Conservation (phyloP, 2,113 vertebrate genomes). For the Labeo catla region DNA sequence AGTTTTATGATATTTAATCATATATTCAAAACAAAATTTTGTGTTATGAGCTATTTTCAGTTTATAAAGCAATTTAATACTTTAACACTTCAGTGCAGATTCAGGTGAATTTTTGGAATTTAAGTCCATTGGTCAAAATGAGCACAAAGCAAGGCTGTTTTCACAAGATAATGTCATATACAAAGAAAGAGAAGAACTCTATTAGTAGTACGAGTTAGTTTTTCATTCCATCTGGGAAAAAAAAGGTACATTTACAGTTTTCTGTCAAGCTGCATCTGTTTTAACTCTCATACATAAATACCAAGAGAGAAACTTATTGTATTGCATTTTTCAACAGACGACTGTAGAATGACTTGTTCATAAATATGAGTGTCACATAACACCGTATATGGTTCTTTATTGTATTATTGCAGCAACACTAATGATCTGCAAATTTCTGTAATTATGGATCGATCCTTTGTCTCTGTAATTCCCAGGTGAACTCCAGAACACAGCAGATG, state of each 20-base stretch:
- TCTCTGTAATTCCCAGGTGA: neutral
- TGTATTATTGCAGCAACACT: neutral
- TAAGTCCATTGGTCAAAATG: neutral
- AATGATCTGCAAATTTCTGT: neutral
- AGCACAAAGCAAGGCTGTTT: too few species aligned
- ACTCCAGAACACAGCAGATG: conserved; percentile 3
- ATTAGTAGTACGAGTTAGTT: neutral
- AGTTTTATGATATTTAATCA: neutral
- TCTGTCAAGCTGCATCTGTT: neutral
- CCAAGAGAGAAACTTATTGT: neutral
- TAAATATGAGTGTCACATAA: neutral
- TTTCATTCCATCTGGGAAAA: neutral
- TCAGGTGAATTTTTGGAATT: neutral
- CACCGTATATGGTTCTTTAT: neutral
- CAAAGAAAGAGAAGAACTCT: neutral
- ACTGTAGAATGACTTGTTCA: neutral
- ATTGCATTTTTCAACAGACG: neutral
- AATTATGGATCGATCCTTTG: neutral
- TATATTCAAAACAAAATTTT: neutral
- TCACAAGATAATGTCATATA: neutral
- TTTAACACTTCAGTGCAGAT: neutral
- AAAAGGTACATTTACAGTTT: neutral
- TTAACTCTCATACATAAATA: neutral
- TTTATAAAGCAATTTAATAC: neutral
- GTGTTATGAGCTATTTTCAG: neutral